Base-by-base conservation (phyloP, 2,888 invertebrate genomes). In the Epirrita christyi region DNA sequence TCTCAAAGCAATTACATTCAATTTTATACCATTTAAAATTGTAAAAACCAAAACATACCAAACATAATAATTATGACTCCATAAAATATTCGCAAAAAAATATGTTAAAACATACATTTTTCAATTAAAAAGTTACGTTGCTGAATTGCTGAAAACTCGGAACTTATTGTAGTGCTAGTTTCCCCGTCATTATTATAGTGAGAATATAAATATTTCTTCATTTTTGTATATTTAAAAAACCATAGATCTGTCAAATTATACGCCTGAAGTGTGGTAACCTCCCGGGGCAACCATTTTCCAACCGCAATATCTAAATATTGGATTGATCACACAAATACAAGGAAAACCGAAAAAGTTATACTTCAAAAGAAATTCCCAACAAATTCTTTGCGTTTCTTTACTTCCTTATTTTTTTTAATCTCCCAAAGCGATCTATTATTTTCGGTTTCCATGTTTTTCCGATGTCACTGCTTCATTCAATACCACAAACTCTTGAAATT, bases 401-500 rank as follows among this genome's bases (percentile, higher is more conserved):
- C 55, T 59, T 49, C 64, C 60, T 51, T 57, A 49, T 61, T 64
- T 73, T 70, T n/a, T 76, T 74, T 74, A 78, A 80, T 79, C 71
- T 72, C 64, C 71, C 70, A 71, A 66, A 70, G 72, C 61, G 68
- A 71, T 70, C 64, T 51, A 32, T 59, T 55, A 48, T 50, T 29
- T 47, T 55, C 43, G 32, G 27, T 45, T 51, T 51, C 28, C 44
- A 15, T 44, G 36, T 55, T 59, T 51, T 48, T 29, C 13, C 13
- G 41, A 11, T 54, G 40, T 34, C 21, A 41, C 13, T 46, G 21
- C 27, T 59, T 14, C 0, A 0, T 36, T 11, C 9, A 36, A 3
- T 11, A 11, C 11, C 36, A 11, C 11, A 11, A 36, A 36, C 1
- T 36, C 5, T n/a, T 36, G 10, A 36, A 21, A 21, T 21, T 2